Percentiles rank a stretch among this genome's conserved stretches.
These are phyloP conservation scores for Ptiloglossa arizonensis DNA, from an alignment of 1,140 invertebrate species.

Conservation along the genomic window DNA sequence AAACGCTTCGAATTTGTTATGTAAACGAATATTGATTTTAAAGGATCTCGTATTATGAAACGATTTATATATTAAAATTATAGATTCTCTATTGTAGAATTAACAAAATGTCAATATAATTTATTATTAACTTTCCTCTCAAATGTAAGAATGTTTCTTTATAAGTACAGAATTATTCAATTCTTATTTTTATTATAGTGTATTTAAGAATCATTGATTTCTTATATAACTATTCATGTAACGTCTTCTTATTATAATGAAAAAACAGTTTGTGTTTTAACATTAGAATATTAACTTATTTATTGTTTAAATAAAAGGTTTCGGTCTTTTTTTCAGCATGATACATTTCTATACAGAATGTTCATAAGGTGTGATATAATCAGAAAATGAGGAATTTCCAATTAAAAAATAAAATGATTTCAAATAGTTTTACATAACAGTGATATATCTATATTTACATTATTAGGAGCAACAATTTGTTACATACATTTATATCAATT, in stretches of 20 bases:
- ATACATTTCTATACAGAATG: background rate
- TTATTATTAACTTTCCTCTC: conserved; percentile 4
- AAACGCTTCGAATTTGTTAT: background rate
- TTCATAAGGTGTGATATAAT: conserved; percentile 35
- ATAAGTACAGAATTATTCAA: background rate
- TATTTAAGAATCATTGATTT: background rate
- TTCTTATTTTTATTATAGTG: background rate
- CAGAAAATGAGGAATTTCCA: conserved; percentile 10
- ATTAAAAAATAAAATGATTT: background rate
- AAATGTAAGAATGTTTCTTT: background rate
- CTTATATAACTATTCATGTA: background rate
- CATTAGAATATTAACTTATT: conserved; percentile 25
- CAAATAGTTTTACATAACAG: background rate
- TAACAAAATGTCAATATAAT: background rate
- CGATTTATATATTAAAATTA: conserved; percentile 1
- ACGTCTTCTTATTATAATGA: background rate
- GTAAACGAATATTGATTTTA: background rate
- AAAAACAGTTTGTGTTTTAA: background rate
- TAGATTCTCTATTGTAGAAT: background rate
- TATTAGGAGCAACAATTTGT: background rate
- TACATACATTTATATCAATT: background rate
- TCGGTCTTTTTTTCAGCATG: background rate
- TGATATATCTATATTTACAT: background rate
- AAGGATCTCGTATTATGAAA: background rate
- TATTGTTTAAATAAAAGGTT: conserved; percentile 16